Conservation (phyloP, 2,888 invertebrate species). For the Alviniconcha strummeri region DNA sequence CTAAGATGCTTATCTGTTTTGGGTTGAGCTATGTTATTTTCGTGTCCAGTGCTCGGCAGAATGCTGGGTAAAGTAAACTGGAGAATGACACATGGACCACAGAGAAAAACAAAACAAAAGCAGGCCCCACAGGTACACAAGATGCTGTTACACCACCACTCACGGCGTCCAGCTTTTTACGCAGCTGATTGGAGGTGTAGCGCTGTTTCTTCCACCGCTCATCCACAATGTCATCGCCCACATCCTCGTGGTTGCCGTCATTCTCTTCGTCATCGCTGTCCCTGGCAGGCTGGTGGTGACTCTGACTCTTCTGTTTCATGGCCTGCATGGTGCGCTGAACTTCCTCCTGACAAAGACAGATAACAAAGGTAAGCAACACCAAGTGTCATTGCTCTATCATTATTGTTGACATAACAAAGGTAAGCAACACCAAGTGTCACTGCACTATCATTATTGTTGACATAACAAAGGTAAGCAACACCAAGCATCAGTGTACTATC, state of each 20-base stretch:
- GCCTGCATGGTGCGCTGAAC: conserved; percentile 13
- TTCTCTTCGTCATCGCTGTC: background rate
- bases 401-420: background rate
- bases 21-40: no score
- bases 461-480: no score
- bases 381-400: background rate
- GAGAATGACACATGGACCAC: no score
- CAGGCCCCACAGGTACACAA: no score
- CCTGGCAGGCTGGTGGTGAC: background rate
- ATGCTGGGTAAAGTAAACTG: no score
- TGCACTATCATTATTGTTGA: no score
- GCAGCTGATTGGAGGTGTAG: conserved; percentile 54
- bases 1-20: no score
- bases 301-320: conserved; percentile 23
- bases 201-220: conserved; percentile 61
- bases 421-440: no score
- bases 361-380: background rate
- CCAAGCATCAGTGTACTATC: no score
- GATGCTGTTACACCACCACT: conserved; percentile 33
- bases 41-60: no score
- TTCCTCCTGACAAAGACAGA: conserved; percentile 9
- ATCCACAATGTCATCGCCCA: conserved; percentile 50
- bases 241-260: conserved; percentile 26
- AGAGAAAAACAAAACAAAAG: no score
- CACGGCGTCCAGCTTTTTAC: conserved; percentile 66